Base-by-base conservation (phyloP, 1,140 invertebrate genomes). In the Lasaia peninsularis region DNA sequence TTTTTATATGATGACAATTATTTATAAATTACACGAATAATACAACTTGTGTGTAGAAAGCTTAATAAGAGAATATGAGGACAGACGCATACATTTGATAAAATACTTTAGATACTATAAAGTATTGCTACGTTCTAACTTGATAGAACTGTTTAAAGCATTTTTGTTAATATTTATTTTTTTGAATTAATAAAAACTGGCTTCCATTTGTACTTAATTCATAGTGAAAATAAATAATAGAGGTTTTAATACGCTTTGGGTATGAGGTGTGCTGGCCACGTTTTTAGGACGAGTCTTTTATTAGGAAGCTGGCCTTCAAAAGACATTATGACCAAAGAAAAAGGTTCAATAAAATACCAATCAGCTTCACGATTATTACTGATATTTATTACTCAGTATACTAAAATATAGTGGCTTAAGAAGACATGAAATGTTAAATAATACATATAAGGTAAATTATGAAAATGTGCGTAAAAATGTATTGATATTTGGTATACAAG, bases 341-440 rank as follows among this genome's bases (percentile, higher is more conserved):
- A 44, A 18, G 16, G 8, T 44, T 20, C 1, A 11, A 8, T 20
- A 10, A 20, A 44, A 10, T n/a, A n/a, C n/a, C n/a, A n/a, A n/a
- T 18, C 2, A 10, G 37, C 37, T 44, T 44, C 37, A 44, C 10
- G 18, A 44, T 11, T 18, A 7, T 44, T 20, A 4, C 37, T 20
- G 37, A 44, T 20, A 44, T 44, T 20, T 44, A 20, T 67, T 62
- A 67, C 65, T 71, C 67, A 58, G 64, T 62, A 71, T 58, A 68
- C 65, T 60, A 63, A 78, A 63, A 48, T 67, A 70, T 65, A 81
- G 73, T 81, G 80, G 78, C 76, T 57, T 44, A 58, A 34, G 16
- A 55, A 33, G 40, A 56, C 51, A 52, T 48, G 18, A 48, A 48
- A 48, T 48, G 40, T 48, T 48, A 21, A 63, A 58, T 62, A 56